Evolutionary conservation across 2,113 vertebrate species (phyloP), one percentile per base, ranked within the genome.

Genomic region (Chrysochloris asiatica): DNA sequence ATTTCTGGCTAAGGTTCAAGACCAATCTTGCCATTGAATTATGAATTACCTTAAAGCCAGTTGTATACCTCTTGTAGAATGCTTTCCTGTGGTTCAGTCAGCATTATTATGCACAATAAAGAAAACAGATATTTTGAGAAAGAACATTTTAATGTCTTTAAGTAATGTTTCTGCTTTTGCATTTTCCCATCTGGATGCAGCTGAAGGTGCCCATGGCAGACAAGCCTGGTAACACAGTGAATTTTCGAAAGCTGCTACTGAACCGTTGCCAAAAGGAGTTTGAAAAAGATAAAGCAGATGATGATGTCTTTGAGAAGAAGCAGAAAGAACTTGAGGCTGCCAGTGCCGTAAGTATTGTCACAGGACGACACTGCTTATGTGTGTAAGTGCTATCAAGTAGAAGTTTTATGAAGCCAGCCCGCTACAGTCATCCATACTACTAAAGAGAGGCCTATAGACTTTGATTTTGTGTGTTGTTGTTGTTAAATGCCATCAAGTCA

Each of bases 181-280:
- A 80, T 93, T 90, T 65, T 93, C 75, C 82, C 86, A 2, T 90
- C 47, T 90, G 92, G 76, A 63, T 88, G 0, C 97, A 99, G 99
- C 97, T 99, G 89, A 99, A 98, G 90, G 99, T 99, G 90, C 98
- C 98, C 91, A 99, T 99, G 98, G 98, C 99, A 3, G 99, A 99
- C 96, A 99, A 99, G 95, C 99, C 99, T 52, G 98, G 98, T 83
- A 98, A 98, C 97, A 98, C 98, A 0, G 99, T 99, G 43, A 99
- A 99, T 96, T 99, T 99, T 97, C 99, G 99, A 94, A 99, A 99
- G 95, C 94, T 99, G 96, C 98, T 99, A 61, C 97, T 99, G 92
- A 99, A 99, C 95, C 99, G 99, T 81, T 99, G 99, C 97, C 99
- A 99, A 98, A 99, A 99, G 93, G 99, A 99, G 90, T 99, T 99